Evolutionary conservation across 2,888 invertebrate genomes (phyloP).

Genomic region (Aethes cnicana): DNA sequence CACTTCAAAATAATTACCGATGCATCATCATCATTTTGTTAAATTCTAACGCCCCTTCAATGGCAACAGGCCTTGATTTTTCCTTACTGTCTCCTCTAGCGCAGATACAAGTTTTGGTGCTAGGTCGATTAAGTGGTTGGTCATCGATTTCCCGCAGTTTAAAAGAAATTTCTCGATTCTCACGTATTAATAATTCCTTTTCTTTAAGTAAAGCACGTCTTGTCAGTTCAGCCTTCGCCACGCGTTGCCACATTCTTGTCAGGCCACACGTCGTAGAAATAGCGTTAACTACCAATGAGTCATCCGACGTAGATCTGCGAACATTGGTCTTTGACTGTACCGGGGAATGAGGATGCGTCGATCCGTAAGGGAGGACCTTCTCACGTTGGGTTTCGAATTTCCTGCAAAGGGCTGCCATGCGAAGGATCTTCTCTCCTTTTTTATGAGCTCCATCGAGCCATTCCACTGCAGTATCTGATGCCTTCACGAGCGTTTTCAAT

Average conservation of each 20-base stretch:
- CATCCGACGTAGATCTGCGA: conserved; percentile 53
- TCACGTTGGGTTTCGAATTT: conserved; percentile 82
- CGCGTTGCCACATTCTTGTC: conserved; percentile 67
- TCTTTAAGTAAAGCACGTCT: conserved; percentile 64
- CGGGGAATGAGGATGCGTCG: conserved; percentile 49
- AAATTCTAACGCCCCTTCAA: conserved; percentile 58
- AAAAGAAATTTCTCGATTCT: conserved; percentile 54
- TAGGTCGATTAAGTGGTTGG: conserved; percentile 43
- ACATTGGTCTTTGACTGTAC: conserved; percentile 45
- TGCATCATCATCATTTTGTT: conserved; percentile 32
- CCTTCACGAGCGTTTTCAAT: conserved; percentile 56
- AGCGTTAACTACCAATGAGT: conserved; percentile 59
- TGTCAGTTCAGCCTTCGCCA: conserved; percentile 66
- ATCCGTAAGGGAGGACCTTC: conserved; percentile 70
- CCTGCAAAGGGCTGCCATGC: conserved; percentile 76
- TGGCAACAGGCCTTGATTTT: conserved; percentile 46
- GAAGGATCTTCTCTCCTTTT: conserved; percentile 78
- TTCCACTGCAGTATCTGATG: conserved; percentile 63
- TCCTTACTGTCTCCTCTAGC: conserved; percentile 34
- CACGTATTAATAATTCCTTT: conserved; percentile 59
- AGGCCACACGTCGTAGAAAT: conserved; percentile 60
- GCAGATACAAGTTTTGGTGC: conserved; percentile 52
- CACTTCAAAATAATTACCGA: conserved; percentile 2
- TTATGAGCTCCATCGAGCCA: conserved; percentile 62
- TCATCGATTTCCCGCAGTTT: conserved; percentile 48